Evolutionary conservation across 2,888 invertebrate species (phyloP), one percentile per base, ranked within the genome.

Genomic region (Polymixis lichenea): DNA sequence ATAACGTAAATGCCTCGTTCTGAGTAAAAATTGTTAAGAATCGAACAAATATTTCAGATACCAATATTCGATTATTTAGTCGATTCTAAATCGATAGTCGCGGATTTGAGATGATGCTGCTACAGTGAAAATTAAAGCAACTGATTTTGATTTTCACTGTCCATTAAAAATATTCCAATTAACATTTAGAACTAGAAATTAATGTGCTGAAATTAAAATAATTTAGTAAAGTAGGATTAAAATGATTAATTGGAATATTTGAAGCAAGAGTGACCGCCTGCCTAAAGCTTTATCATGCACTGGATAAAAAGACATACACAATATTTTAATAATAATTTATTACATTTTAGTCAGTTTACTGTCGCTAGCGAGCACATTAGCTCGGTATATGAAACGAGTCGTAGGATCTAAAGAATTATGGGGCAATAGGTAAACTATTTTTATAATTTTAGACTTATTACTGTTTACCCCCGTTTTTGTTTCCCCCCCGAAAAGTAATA

Each of bases 221-320:
- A 51, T 17, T 49, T 17, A 9, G 11, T 53, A 13, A 67, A 61
- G 49, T 55, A 32, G n/a, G 5, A 13, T 15, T 0, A 28, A 22
- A 55, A 51, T 13, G 22, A 68, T 19, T 1, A 64, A 73, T 84
- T 77, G 86, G 79, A 77, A 82, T 85, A 74, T 80, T 66, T 43
- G 7, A 70, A 86, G 82, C 83, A 82, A 80, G 83, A 84, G 79
- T 87, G 86, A 87, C 89, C 88, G 89, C 83, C 85, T 87, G 87
- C 88, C 87, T 87, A 67, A 67, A 62, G 87, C 85, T 90, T 91
- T 89, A 70, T 89, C 86, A 84, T 88, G 82, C 88, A 85, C 86
- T 86, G 89, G 88, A 89, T 88, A 88, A 91, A 90, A 89, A 74
- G 85, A 83, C 83, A 83, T 82, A 72, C 15, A 56, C 46, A 32